These are phyloP conservation scores for Cartodere bifasciata DNA, from an alignment of 2,888 invertebrate species.

Conservation along the genomic window DNA sequence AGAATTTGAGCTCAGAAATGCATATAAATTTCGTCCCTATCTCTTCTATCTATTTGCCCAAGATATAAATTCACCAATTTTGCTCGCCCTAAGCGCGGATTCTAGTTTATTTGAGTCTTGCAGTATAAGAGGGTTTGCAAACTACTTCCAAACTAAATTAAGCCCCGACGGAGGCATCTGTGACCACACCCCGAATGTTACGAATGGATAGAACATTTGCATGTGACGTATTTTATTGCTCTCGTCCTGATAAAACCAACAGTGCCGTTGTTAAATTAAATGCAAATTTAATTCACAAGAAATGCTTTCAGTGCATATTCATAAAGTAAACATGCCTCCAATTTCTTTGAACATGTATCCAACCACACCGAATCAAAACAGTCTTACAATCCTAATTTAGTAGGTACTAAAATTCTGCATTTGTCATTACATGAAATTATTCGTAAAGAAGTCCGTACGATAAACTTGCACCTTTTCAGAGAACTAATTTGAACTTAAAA, in stretches of 20 bases:
- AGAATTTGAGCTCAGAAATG: slow-evolving; percentile 20
- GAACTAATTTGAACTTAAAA: no score
- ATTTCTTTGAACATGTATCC: no score
- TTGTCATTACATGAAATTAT: no score
- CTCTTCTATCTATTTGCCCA: slow-evolving; percentile 31
- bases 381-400: no score
- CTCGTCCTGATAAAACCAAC: slow-evolving; percentile 29
- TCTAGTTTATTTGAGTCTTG: slow-evolving; percentile 28
- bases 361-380: no score
- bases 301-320: no score
- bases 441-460: no score
- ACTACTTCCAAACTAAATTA: slow-evolving; percentile 37
- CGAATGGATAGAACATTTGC: slow-evolving; percentile 34
- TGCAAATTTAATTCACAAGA: no score
- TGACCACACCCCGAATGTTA: slow-evolving; percentile 37
- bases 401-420: no score
- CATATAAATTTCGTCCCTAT: slow-evolving; percentile 28
- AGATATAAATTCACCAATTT: slow-evolving; percentile 37
- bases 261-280: no score
- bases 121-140: slow-evolving; percentile 31
- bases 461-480: no score
- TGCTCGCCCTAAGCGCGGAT: slow-evolving; percentile 29
- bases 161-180: slow-evolving; percentile 37
- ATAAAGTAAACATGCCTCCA: no score
- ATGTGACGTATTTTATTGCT: slow-evolving; percentile 40